Percentiles rank a stretch among this genome's conserved stretches.
phyloP scores from a whole-genome alignment of 64 coral and sea anemone species.

The Pachyseris speciosa region DNA sequence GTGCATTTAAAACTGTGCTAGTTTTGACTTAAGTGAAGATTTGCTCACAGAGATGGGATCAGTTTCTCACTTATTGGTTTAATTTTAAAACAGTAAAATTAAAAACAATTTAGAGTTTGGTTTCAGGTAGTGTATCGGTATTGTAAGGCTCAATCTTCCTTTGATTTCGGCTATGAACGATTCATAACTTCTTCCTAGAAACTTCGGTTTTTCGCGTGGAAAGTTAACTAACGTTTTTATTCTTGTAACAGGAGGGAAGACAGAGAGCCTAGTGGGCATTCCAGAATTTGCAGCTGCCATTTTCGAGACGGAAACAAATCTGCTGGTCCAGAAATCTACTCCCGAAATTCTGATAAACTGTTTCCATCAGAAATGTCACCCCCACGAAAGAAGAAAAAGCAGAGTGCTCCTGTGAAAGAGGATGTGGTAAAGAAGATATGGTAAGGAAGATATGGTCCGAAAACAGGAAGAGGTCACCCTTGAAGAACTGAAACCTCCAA shows the following conservation, averaged over 20 bases:
- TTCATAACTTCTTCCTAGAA: too few relatives aligned
- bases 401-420: not conserved
- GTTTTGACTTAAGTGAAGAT: too few relatives aligned
- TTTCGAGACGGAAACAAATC: constrained; percentile 33
- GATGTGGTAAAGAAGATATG: constrained; percentile 16
- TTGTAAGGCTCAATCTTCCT: too few relatives aligned
- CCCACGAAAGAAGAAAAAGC: not conserved
- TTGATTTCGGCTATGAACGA: too few relatives aligned
- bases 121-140: too few relatives aligned
- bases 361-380: constrained; percentile 32
- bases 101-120: too few relatives aligned
- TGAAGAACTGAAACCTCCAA: not conserved
- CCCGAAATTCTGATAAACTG: constrained; percentile 15
- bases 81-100: too few relatives aligned
- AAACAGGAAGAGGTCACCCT: not conserved
- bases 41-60: too few relatives aligned
- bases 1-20: too few relatives aligned
- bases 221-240: too few relatives aligned
- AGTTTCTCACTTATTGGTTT: too few relatives aligned
- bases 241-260: constrained; percentile 38
- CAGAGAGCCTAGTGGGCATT: constrained; percentile 39
- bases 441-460: not conserved
- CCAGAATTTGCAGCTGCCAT: constrained; percentile 45
- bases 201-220: too few relatives aligned
- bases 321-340: constrained; percentile 21